These are phyloP conservation scores for Harpegnathos saltator DNA, from an alignment of 1,140 invertebrate genomes.

Conservation along the genomic window DNA sequence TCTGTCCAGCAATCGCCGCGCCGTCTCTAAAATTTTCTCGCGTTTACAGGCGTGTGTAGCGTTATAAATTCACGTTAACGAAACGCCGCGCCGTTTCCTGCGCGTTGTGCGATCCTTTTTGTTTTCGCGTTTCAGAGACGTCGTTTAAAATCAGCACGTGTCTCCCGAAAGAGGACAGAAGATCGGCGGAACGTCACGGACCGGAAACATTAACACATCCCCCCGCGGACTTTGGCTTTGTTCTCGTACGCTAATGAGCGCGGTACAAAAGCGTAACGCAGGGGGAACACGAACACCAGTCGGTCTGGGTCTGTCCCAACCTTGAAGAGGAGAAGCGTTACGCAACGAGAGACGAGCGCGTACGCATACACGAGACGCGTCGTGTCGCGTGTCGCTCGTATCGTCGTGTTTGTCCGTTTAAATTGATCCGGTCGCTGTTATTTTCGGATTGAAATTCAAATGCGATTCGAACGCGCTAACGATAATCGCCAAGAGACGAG, in stretches of 20 bases:
- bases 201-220: slow-evolving; percentile 62
- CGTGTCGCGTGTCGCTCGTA: neutral
- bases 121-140: neutral
- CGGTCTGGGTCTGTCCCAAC: slow-evolving; percentile 37
- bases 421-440: slow-evolving; percentile 5
- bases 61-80: slow-evolving; percentile 10
- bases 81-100: slow-evolving; percentile 29
- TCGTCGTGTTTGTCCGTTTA: slow-evolving; percentile 7
- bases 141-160: slow-evolving; percentile 43
- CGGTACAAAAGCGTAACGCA: slow-evolving; percentile 67
- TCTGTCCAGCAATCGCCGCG: neutral
- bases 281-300: neutral
- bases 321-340: slow-evolving; percentile 64
- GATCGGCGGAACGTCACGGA: neutral
- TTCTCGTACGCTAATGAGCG: slow-evolving; percentile 67
- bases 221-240: slow-evolving; percentile 58
- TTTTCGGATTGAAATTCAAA: slow-evolving; percentile 34
- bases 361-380: slow-evolving; percentile 36
- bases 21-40: neutral
- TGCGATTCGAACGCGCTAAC: slow-evolving; percentile 18
- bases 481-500: slow-evolving; percentile 3
- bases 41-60: slow-evolving; percentile 1
- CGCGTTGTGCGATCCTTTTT: slow-evolving; percentile 30
- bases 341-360: slow-evolving; percentile 38
- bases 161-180: slow-evolving; percentile 49